These are phyloP conservation scores for Accipiter cooperii DNA, from an alignment of 2,113 vertebrate genomes.

Conservation along the genomic window DNA sequence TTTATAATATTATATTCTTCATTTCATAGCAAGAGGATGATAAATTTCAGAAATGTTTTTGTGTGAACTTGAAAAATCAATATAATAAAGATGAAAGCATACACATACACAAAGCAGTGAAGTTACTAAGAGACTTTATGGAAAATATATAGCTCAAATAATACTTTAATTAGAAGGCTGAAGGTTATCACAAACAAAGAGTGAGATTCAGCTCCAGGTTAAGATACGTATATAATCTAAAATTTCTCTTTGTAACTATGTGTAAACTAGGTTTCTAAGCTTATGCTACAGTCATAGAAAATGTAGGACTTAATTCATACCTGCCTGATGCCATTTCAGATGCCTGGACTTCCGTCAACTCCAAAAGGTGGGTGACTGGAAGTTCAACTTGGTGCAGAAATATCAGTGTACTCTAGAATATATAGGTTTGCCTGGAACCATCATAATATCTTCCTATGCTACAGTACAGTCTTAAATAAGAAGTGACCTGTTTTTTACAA, in stretches of 20 bases:
- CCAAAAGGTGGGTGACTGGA: neutral
- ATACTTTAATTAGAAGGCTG: neutral
- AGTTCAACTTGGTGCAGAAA: neutral
- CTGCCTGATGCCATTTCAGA: neutral
- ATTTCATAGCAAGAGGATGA: neutral
- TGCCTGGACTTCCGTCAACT: neutral
- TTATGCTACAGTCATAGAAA: neutral
- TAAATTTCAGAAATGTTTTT: neutral
- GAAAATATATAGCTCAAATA: neutral
- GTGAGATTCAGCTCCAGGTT: neutral
- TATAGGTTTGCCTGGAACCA: neutral
- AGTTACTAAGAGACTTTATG: neutral
- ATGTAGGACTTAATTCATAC: neutral
- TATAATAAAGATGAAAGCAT: neutral
- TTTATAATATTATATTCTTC: neutral
- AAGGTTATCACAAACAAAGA: neutral
- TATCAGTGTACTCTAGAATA: neutral
- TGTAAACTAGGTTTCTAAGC: neutral
- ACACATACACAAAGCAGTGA: neutral
- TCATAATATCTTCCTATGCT: neutral
- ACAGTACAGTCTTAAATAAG: neutral
- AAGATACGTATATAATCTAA: neutral
- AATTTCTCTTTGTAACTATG: neutral
- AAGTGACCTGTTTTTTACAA: neutral
- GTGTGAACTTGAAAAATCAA: conserved; percentile 8